Conservation (phyloP, 2,797 vertebrate genomes). For the Taenioides sp. region DNA sequence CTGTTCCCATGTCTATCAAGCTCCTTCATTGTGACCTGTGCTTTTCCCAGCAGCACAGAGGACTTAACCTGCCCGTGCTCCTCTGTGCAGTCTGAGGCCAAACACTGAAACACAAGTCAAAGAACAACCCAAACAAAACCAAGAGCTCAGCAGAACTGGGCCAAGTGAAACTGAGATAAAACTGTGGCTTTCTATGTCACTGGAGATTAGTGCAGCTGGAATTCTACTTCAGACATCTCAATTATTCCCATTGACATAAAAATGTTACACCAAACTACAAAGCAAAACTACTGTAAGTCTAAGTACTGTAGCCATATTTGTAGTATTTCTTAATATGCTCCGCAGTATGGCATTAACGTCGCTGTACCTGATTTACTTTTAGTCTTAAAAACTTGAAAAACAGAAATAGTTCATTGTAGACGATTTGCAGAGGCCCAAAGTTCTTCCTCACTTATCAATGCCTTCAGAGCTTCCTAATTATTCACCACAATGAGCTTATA, state of each 20-base stretch:
- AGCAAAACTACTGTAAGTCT: background rate
- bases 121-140: constrained; percentile 2
- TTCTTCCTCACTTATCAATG: too few relatives aligned
- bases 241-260: constrained; percentile 61
- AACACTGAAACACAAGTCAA: background rate
- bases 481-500: too few relatives aligned
- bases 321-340: too few relatives aligned
- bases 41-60: background rate
- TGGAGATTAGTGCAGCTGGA: constrained; percentile 48
- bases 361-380: too few relatives aligned
- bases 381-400: too few relatives aligned
- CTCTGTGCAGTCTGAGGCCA: background rate
- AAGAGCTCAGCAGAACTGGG: constrained; percentile 29
- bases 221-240: constrained; percentile 43
- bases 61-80: constrained; percentile 4
- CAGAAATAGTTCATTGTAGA: too few relatives aligned
- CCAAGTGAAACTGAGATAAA: constrained; percentile 8
- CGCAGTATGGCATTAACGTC: too few relatives aligned
- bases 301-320: too few relatives aligned
- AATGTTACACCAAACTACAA: constrained; percentile 57
- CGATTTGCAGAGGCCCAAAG: too few relatives aligned
- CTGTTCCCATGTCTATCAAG: background rate
- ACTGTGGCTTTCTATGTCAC: background rate
- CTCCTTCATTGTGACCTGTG: background rate
- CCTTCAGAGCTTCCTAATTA: too few relatives aligned